Evolutionary conservation across 2,113 vertebrate species (phyloP).

Genomic region (Meleagris gallopavo): DNA sequence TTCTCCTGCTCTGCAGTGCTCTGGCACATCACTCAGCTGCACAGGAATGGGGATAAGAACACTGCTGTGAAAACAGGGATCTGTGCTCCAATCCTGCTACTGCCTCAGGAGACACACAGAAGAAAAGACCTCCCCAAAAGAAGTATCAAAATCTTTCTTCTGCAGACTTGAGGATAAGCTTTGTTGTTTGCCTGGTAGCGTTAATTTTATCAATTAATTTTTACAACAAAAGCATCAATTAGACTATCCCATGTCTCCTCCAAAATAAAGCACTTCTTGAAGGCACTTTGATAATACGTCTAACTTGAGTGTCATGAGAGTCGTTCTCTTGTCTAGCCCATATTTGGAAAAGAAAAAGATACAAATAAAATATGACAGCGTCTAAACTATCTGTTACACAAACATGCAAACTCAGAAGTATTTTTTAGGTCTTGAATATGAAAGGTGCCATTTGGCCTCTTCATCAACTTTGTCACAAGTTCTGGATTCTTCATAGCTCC

Average conservation of each 20-base stretch:
- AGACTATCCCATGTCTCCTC: neutral
- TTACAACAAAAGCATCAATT: neutral
- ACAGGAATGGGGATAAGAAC: neutral
- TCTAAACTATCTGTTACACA: neutral
- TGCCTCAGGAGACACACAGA: neutral
- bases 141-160: neutral
- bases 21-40: neutral
- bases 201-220: neutral
- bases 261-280: neutral
- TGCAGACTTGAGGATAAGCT: neutral
- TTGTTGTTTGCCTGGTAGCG: neutral
- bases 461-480: neutral
- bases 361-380: neutral
- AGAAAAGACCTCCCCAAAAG: rapidly evolving
- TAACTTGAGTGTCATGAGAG: neutral
- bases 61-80: neutral
- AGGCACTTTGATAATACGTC: neutral
- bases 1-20: neutral
- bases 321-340: neutral
- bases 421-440: neutral
- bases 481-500: neutral
- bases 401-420: neutral
- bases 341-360: neutral
- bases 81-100: neutral
- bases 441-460: neutral